Percentiles rank a stretch among this genome's conserved stretches.
Evolutionary conservation across 2,113 vertebrate genomes (phyloP).

Genomic region (Carassius carassius): DNA sequence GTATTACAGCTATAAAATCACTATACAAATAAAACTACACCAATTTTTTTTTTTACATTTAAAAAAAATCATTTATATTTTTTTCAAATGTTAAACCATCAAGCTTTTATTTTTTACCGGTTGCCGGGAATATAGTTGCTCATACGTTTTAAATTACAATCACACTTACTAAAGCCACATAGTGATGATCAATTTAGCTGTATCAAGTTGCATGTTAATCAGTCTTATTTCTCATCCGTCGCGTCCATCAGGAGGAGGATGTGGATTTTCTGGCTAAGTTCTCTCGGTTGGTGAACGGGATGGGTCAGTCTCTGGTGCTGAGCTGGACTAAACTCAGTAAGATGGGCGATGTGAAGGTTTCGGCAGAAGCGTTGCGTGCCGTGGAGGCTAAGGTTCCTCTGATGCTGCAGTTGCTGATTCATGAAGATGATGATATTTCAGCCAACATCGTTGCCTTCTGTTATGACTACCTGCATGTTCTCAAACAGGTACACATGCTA

Average conservation of each 20-base stretch:
- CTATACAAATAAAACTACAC: too few relatives aligned
- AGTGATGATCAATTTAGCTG: too few relatives aligned
- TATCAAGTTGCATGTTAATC: not conserved
- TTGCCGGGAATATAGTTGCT: not conserved
- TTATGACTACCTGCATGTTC: slow-evolving; percentile 96
- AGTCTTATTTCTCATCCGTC: not conserved
- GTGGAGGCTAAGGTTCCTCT: slow-evolving; percentile 91
- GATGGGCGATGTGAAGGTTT: slow-evolving; percentile 81
- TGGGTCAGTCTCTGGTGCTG: slow-evolving; percentile 96
- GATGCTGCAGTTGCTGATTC: slow-evolving; percentile 89
- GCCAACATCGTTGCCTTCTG: slow-evolving; percentile 96
- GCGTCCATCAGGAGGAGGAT: slow-evolving; percentile 87
- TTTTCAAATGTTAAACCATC: too few relatives aligned
- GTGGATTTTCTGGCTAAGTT: slow-evolving; percentile 98
- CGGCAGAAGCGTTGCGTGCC: slow-evolving; percentile 85
- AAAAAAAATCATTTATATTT: too few relatives aligned
- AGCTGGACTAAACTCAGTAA: slow-evolving; percentile 95
- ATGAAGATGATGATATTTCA: slow-evolving; percentile 97
- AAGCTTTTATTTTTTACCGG: too few relatives aligned
- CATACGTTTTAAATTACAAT: too few relatives aligned
- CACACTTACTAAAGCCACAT: too few relatives aligned
- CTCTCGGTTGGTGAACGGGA: slow-evolving; percentile 94
- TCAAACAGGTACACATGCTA: slow-evolving; percentile 85
- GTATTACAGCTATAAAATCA: too few relatives aligned
- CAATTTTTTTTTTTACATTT: too few relatives aligned